Percentiles rank a stretch among this genome's conserved stretches.
Conservation (phyloP, 1,140 invertebrate species). For the Drosophila yakuba region DNA sequence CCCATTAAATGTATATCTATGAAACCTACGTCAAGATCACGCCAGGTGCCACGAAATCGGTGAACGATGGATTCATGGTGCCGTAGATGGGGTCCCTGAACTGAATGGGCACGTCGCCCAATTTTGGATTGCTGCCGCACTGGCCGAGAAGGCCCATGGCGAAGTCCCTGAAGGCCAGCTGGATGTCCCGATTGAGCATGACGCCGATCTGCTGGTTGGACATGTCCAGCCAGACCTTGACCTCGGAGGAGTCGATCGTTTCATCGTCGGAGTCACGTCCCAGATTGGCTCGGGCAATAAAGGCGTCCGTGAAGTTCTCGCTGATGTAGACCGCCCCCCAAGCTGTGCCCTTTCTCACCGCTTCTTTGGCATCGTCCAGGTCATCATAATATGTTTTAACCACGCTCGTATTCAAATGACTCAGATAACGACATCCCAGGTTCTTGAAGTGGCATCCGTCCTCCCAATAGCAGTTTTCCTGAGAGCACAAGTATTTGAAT, state of each 20-base stretch:
- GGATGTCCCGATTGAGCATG: conserved; percentile 92
- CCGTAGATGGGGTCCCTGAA: conserved; percentile 95
- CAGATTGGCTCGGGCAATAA: conserved; percentile 89
- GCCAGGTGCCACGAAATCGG: conserved; percentile 97
- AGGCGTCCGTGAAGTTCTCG: conserved; percentile 93
- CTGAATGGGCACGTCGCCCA: conserved; percentile 93
- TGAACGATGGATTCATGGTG: conserved; percentile 93
- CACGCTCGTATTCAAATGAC: conserved; percentile 89
- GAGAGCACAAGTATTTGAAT: background rate
- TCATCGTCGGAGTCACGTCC: conserved; percentile 90
- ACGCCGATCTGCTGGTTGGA: conserved; percentile 96
- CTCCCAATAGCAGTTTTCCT: conserved; percentile 84
- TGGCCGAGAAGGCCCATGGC: conserved; percentile 89
- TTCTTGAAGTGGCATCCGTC: conserved; percentile 88
- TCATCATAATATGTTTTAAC: conserved; percentile 89
- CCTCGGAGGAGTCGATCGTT: conserved; percentile 92
- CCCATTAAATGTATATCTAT: background rate
- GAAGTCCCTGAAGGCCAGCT: conserved; percentile 92
- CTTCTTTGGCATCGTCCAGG: conserved; percentile 88
- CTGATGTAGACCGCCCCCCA: conserved; percentile 95
- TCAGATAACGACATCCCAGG: conserved; percentile 91
- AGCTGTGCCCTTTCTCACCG: conserved; percentile 90
- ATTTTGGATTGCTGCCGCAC: conserved; percentile 91
- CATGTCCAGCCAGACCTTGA: conserved; percentile 95
- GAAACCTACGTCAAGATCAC: conserved; percentile 94